phyloP scores from a whole-genome alignment of 2,888 invertebrate genomes.

The Calameuta idolon region DNA sequence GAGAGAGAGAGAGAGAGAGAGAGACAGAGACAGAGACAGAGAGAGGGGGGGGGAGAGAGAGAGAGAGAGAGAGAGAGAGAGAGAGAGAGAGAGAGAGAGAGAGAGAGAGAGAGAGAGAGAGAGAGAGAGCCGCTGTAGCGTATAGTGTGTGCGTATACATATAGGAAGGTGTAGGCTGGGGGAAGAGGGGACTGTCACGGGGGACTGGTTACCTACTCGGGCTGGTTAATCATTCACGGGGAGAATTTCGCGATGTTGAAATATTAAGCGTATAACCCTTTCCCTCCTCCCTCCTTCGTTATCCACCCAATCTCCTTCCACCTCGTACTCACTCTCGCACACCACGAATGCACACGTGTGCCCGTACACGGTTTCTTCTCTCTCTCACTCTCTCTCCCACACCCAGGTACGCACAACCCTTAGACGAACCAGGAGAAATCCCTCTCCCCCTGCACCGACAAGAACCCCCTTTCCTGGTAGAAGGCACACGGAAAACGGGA shows the following conservation, averaged over 20 bases:
- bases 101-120: conserved; percentile 27
- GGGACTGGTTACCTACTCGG: conserved; percentile 26
- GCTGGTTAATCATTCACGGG: conserved; percentile 58
- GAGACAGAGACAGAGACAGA: conserved; percentile 16
- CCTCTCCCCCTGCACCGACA: too few species aligned
- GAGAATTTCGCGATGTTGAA: conserved; percentile 63
- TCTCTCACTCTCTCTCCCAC: conserved; percentile 12
- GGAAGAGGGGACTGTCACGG: conserved; percentile 15
- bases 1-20: conserved; percentile 24
- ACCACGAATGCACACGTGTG: conserved; percentile 3
- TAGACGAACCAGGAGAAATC: conserved; percentile 20
- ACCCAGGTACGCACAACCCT: conserved; percentile 22
- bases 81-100: conserved; percentile 14
- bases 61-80: conserved; percentile 24
- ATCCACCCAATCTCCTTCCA: conserved; percentile 12
- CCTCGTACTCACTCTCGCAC: background rate
- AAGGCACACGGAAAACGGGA: background rate
- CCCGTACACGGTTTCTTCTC: conserved; percentile 14
- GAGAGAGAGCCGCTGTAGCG: conserved; percentile 7
- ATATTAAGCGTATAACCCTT: conserved; percentile 58
- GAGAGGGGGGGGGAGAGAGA: too few species aligned
- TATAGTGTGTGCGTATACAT: background rate
- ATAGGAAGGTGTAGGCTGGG: conserved; percentile 5
- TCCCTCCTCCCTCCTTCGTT: conserved; percentile 31
- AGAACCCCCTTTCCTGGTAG: background rate